A percentile compares a stretch with the other conserved stretches of the same genome.
phyloP scores from a whole-genome alignment of 2,797 vertebrate genomes.

The Acanthurus lineatus region DNA sequence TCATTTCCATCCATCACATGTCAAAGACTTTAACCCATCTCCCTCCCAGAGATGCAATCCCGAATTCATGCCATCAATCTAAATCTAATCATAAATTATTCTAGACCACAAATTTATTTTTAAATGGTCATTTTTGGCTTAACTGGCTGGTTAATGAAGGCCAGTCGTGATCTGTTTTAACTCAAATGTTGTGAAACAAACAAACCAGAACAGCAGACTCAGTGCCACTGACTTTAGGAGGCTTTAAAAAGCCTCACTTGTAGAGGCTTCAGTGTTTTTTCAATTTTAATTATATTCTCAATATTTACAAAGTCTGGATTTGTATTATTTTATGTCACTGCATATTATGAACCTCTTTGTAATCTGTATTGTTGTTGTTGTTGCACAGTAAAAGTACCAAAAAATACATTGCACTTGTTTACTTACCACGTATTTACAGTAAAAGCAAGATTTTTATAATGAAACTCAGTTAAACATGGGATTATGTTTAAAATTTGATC shows the following conservation, averaged over 20 bases:
- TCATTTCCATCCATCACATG: conserved; percentile 10
- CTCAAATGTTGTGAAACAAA: neutral
- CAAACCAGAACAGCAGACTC: neutral
- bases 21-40: neutral
- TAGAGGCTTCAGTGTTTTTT: no score
- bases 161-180: neutral
- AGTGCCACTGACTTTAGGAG: neutral
- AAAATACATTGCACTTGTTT: neutral
- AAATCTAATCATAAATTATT: conserved; percentile 8
- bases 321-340: neutral
- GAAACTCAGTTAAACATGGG: no score
- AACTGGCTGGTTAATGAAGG: neutral
- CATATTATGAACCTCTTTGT: neutral
- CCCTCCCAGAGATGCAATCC: neutral
- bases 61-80: neutral
- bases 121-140: neutral
- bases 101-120: neutral
- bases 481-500: no score
- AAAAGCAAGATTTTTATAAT: no score
- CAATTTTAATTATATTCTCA: no score
- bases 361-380: neutral
- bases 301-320: neutral
- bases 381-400: neutral
- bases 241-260: neutral
- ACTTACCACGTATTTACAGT: no score